These are phyloP conservation scores for Peromyscus maniculatus DNA, from an alignment of 2,113 vertebrate genomes.

Conservation along the genomic window DNA sequence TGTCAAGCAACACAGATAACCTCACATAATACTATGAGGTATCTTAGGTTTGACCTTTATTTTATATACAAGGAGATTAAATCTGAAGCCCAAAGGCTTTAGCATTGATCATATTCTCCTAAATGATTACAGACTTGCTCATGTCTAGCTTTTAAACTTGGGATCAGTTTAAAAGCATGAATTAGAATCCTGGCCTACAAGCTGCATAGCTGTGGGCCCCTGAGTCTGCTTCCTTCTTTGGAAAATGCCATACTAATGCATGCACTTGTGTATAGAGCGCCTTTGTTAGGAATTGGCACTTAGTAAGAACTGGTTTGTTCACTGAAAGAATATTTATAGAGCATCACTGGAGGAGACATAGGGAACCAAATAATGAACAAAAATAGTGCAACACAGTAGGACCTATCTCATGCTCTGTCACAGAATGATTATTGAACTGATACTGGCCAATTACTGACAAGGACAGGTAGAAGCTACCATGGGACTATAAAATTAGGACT, in stretches of 20 bases:
- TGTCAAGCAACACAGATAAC: neutral
- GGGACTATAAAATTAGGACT: neutral
- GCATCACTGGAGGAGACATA: neutral
- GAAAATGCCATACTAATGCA: neutral
- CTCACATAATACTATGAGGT: neutral
- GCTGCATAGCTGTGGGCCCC: neutral
- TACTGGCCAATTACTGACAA: no score
- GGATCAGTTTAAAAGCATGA: neutral
- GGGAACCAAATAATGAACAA: neutral
- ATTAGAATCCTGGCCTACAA: neutral
- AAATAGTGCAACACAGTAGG: neutral
- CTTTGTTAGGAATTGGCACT: no score
- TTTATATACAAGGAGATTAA: neutral
- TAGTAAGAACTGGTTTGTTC: neutral
- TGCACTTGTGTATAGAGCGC: no score
- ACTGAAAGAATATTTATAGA: neutral
- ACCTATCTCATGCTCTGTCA: neutral
- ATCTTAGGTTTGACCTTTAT: neutral
- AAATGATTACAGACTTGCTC: neutral
- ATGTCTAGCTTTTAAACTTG: neutral
- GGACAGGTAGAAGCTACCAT: neutral
- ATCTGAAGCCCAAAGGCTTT: neutral
- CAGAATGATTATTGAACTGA: accelerated
- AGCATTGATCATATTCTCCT: neutral
- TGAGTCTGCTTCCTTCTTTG: neutral